These are phyloP conservation scores for Silvanus unidentatus DNA, from an alignment of 2,888 invertebrate genomes.

Conservation along the genomic window DNA sequence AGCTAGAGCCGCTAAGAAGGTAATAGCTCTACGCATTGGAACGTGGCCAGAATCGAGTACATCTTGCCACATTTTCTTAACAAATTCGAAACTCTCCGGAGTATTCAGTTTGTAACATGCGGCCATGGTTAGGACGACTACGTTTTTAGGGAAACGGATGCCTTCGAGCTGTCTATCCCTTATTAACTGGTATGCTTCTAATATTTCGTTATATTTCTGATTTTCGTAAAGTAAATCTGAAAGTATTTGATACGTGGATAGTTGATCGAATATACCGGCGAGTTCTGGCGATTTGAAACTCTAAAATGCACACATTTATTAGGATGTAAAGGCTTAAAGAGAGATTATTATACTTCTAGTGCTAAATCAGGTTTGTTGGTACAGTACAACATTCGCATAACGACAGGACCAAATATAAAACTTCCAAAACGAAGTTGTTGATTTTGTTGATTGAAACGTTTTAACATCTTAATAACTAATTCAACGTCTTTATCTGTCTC, in stretches of 20 bases:
- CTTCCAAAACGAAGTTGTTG: conserved; percentile 69
- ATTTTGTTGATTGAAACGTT: conserved; percentile 66
- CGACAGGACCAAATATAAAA: conserved; percentile 75
- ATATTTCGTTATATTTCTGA: conserved; percentile 60
- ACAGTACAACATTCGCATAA: conserved; percentile 71
- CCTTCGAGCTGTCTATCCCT: conserved; percentile 57
- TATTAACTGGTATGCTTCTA: conserved; percentile 58
- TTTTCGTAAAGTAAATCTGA: conserved; percentile 67
- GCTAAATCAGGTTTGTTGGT: conserved; percentile 65
- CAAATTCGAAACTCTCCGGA: conserved; percentile 58
- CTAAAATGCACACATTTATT: conserved; percentile 42
- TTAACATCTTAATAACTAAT: conserved; percentile 62
- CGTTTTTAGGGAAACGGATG: conserved; percentile 62
- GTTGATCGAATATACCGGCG: conserved; percentile 66
- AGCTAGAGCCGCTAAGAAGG: conserved; percentile 62
- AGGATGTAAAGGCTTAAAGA: conserved; percentile 3
- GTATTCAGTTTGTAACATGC: conserved; percentile 76
- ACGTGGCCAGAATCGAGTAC: conserved; percentile 52
- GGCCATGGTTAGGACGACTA: conserved; percentile 60
- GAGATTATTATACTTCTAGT: conserved; percentile 34
- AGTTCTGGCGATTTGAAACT: conserved; percentile 59
- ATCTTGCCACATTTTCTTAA: conserved; percentile 56
- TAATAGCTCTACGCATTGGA: conserved; percentile 57
- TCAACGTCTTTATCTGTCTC: conserved; percentile 58
- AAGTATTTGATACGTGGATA: conserved; percentile 60